A percentile compares a stretch with the other conserved stretches of the same genome.
These are phyloP conservation scores for Aeoliscus strigatus DNA, from an alignment of 2,797 vertebrate species.

Conservation along the genomic window DNA sequence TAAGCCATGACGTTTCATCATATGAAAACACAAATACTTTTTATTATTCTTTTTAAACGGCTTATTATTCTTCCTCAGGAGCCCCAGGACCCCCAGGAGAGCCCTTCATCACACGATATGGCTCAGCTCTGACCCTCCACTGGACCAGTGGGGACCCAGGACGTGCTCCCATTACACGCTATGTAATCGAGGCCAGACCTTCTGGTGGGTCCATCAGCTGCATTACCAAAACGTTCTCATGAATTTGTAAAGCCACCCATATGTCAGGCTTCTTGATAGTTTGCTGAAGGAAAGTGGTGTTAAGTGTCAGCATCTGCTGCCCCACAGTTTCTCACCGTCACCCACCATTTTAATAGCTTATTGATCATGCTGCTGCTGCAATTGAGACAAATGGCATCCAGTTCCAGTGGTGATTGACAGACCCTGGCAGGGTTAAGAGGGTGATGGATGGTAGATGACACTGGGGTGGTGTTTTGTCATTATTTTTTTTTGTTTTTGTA, in stretches of 20 bases:
- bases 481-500: background rate
- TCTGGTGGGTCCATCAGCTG: slow-evolving; percentile 76
- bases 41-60: background rate
- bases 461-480: slow-evolving; percentile 16
- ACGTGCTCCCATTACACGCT: slow-evolving; percentile 89
- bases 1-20: slow-evolving; percentile 32
- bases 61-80: slow-evolving; percentile 64
- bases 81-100: slow-evolving; percentile 91
- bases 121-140: slow-evolving; percentile 91
- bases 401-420: slow-evolving; percentile 57
- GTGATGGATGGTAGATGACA: slow-evolving; percentile 32
- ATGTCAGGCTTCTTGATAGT: slow-evolving; percentile 1
- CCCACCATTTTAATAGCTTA: slow-evolving; percentile 54
- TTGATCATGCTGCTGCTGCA: slow-evolving; percentile 40
- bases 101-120: slow-evolving; percentile 90
- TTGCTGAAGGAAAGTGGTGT: slow-evolving; percentile 28
- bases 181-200: slow-evolving; percentile 92
- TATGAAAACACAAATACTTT: background rate
- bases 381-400: slow-evolving; percentile 39
- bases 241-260: slow-evolving; percentile 1
- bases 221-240: background rate
- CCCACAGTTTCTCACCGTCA: slow-evolving; percentile 14
- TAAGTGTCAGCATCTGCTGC: slow-evolving; percentile 49
- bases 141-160: slow-evolving; percentile 93
- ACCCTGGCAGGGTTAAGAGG: slow-evolving; percentile 14